Evolutionary conservation across 2,797 vertebrate species (phyloP).

Genomic region (Melanotaenia boesemani): DNA sequence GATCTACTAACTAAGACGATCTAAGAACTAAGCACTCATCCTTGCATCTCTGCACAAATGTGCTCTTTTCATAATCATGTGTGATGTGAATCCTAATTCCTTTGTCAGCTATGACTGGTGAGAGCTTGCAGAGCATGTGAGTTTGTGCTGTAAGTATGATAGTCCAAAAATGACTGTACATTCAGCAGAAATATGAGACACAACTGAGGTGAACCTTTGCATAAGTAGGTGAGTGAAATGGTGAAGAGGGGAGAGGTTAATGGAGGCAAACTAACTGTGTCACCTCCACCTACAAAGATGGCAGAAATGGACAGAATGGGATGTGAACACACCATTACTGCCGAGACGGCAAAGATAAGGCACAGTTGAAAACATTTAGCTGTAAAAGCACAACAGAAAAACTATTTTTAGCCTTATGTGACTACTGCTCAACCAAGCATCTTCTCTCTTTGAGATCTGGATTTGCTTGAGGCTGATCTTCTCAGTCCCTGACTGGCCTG

Average conservation of each 20-base stretch:
- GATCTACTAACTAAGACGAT: no score
- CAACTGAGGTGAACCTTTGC: background rate
- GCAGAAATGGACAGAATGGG: background rate
- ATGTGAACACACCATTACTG: background rate
- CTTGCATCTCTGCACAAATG: background rate
- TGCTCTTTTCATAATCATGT: background rate
- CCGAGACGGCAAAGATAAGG: background rate
- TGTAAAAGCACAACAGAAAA: background rate
- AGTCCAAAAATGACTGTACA: background rate
- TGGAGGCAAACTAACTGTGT: background rate
- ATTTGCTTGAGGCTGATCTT: conserved; percentile 9
- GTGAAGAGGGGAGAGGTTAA: background rate
- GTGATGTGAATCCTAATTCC: background rate
- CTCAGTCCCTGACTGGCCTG: conserved; percentile 1
- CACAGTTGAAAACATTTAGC: background rate
- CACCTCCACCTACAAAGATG: background rate
- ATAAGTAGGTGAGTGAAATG: background rate
- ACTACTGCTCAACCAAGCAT: background rate
- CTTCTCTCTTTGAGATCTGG: background rate
- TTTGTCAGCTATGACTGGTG: background rate
- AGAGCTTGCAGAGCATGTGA: background rate
- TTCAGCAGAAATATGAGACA: background rate
- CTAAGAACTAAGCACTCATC: background rate
- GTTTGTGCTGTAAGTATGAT: background rate
- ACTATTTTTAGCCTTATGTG: background rate